phyloP scores from a whole-genome alignment of 1,140 invertebrate genomes.

The Procambarus clarkii region DNA sequence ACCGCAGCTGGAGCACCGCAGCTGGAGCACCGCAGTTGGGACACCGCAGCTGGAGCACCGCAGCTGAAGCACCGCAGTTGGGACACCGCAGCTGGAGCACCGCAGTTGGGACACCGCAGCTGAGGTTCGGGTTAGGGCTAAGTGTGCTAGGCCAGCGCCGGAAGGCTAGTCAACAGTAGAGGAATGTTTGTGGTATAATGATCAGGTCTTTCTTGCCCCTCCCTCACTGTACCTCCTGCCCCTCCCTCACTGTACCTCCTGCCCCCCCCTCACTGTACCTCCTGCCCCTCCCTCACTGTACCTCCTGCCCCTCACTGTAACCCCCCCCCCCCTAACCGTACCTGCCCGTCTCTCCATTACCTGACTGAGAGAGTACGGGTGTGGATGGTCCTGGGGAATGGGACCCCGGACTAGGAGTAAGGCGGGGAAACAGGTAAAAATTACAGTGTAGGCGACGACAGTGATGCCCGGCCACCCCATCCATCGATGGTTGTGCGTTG shows the following conservation, averaged over 20 bases:
- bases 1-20: too few relatives aligned
- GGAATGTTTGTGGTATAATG: constrained; percentile 31
- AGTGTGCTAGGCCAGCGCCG: constrained; percentile 25
- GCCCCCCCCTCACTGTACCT: neutral
- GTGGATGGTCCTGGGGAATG: too few relatives aligned
- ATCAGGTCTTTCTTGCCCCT: constrained; percentile 8
- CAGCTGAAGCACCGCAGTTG: too few relatives aligned
- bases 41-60: neutral
- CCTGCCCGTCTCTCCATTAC: too few relatives aligned
- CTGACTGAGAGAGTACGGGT: too few relatives aligned
- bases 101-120: neutral
- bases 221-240: neutral
- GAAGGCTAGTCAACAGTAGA: neutral
- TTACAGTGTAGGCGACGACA: too few relatives aligned
- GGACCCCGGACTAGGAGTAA: too few relatives aligned
- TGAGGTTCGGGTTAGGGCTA: neutral
- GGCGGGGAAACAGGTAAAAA: too few relatives aligned
- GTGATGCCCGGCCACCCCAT: neutral
- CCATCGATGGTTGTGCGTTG: neutral
- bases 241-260: neutral
- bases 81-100: too few relatives aligned
- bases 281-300: too few relatives aligned
- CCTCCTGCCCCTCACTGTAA: too few relatives aligned
- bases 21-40: neutral
- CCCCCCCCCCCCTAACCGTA: neutral